These are phyloP conservation scores for Acropora yongei DNA, from an alignment of 64 coral and sea anemone genomes.

Conservation along the genomic window DNA sequence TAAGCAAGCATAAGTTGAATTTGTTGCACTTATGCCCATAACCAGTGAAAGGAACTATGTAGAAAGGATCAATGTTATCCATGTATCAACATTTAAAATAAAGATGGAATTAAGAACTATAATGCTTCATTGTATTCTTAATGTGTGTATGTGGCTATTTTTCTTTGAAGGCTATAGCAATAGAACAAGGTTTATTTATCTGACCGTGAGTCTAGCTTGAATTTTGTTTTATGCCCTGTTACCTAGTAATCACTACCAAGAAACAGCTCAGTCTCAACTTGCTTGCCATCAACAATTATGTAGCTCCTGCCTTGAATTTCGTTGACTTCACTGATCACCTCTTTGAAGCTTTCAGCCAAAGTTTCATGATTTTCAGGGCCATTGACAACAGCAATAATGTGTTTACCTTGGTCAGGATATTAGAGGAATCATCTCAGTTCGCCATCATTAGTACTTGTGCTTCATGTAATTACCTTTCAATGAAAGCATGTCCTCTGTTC, in stretches of 20 bases:
- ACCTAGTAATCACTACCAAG: conserved; percentile 15
- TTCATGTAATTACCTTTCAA: background rate
- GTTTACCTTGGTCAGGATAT: background rate
- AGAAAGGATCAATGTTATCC: background rate
- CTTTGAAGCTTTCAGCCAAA: background rate
- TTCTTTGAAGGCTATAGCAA: too few relatives aligned
- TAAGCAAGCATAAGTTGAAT: conserved; percentile 4
- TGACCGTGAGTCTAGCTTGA: too few relatives aligned
- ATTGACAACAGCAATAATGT: conserved; percentile 6
- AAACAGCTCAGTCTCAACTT: conserved; percentile 4
- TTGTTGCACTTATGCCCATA: background rate
- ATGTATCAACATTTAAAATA: too few relatives aligned
- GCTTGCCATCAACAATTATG: background rate
- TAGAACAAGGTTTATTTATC: too few relatives aligned
- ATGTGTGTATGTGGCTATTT: too few relatives aligned
- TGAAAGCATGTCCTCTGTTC: background rate
- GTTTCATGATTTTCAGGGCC: background rate
- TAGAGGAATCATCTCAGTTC: too few relatives aligned
- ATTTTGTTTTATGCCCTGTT: background rate
- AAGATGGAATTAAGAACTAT: too few relatives aligned
- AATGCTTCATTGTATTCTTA: too few relatives aligned
- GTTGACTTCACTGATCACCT: background rate
- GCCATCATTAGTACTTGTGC: too few relatives aligned
- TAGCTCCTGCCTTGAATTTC: background rate
- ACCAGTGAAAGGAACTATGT: background rate